A percentile compares a stretch with the other conserved stretches of the same genome.
phyloP scores from a whole-genome alignment of 1,140 invertebrate species.

The Leptinotarsa undecemlineata region DNA sequence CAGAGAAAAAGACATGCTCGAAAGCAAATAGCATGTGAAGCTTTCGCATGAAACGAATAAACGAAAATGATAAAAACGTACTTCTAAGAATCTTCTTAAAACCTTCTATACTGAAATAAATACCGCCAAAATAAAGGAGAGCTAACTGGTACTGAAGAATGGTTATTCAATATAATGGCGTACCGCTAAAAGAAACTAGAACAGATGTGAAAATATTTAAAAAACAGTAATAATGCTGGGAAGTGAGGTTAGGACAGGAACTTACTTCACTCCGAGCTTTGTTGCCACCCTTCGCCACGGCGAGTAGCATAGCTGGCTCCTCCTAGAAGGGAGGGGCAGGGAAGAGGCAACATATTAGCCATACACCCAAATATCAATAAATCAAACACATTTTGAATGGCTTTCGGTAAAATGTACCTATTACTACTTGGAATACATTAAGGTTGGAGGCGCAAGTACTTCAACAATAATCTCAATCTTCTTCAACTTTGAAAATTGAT shows the following conservation, averaged over 20 bases:
- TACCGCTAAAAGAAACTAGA: background rate
- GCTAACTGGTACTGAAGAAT: conserved; percentile 17
- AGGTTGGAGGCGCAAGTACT: background rate
- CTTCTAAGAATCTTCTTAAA: background rate
- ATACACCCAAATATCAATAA: conserved; percentile 35
- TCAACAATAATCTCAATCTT: background rate
- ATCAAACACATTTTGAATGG: background rate
- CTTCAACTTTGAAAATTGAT: background rate
- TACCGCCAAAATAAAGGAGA: conserved; percentile 17
- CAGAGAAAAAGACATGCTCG: conserved; percentile 22
- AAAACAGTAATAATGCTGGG: conserved; percentile 27
- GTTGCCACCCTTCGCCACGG: conserved; percentile 88
- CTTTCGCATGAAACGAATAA: conserved; percentile 17
- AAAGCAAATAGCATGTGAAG: conserved; percentile 25
- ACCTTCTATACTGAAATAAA: conserved; percentile 9
- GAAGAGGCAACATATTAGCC: conserved; percentile 57
- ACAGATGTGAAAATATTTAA: conserved; percentile 19
- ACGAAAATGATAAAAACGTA: conserved; percentile 4
- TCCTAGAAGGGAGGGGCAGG: conserved; percentile 58
- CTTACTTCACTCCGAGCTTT: conserved; percentile 93
- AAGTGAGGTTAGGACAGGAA: conserved; percentile 54
- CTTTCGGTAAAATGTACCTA: conserved; percentile 4
- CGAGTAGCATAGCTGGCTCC: conserved; percentile 76
- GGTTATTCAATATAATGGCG: conserved; percentile 11
- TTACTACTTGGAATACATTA: background rate